Evolutionary conservation across 2,888 invertebrate genomes (phyloP), one percentile per base, ranked within the genome.

Genomic region (Cancer borealis): DNA sequence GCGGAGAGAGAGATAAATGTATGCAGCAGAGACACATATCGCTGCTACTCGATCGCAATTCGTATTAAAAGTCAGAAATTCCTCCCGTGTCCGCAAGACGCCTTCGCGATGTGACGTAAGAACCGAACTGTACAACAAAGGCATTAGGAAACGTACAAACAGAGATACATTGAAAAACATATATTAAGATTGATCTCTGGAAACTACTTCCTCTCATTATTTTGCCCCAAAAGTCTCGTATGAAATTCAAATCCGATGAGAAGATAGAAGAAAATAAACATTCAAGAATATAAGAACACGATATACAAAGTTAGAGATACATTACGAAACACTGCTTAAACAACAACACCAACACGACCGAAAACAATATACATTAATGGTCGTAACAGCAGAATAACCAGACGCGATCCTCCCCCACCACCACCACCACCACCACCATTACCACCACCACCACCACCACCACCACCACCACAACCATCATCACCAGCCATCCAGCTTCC

Each of bases 1-100:
- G 21, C 17, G 14, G 39, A 66, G n/a, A 66, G 5, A 6, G 66
- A 21, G n/a, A 21, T 66, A 21, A 66, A 66, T 66, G n/a, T 66
- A 66, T 66, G n/a, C 66, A 66, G 21, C 66, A 6, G 66, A n/a
- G 66, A 66, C 66, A 66, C 66, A n/a, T 66, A n/a, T 66, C 66
- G 66, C 66, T 66, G 21, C n/a, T 66, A 66, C n/a, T 66, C 66
- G 66, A 66, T 66, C n/a, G 66, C 66, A 66, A n/a, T 66, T n/a
- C 66, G 6, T 66, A 66, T n/a, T 21, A 66, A 66, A 66, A n/a
- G n/a, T n/a, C n/a, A 66, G 66, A 17, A 66, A 66, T 5, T 66
- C n/a, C n/a, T 66, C n/a, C 21, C 21, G n/a, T 66, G 21, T 66
- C 6, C n/a, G 5, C 6, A 17, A n/a, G n/a, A 66, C n/a, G n/a